phyloP scores from a whole-genome alignment of 2,888 invertebrate species.

The Pteria penguin region DNA sequence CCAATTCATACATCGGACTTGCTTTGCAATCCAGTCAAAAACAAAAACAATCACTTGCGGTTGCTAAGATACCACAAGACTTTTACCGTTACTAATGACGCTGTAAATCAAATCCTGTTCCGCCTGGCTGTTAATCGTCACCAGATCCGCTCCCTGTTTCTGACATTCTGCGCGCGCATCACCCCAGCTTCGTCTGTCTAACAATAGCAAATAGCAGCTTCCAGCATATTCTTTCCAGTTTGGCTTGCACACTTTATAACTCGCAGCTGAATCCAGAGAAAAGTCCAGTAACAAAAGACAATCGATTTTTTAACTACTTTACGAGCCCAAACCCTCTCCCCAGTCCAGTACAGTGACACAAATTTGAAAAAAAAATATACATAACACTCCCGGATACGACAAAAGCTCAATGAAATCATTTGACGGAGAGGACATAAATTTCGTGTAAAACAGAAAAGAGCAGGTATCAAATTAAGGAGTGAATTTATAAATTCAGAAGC shows the following conservation, averaged over 20 bases:
- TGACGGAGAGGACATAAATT: too few relatives aligned
- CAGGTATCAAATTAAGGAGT: too few relatives aligned
- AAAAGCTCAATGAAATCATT: too few relatives aligned
- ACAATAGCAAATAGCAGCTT: slow-evolving; percentile 62
- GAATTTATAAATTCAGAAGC: too few relatives aligned
- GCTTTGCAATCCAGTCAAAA: too few relatives aligned
- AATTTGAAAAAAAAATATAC: too few relatives aligned
- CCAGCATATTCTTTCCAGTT: slow-evolving; percentile 61
- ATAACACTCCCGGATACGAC: too few relatives aligned
- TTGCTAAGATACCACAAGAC: neutral
- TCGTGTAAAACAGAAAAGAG: too few relatives aligned
- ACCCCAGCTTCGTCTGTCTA: slow-evolving; percentile 53
- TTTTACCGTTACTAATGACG: slow-evolving; percentile 41
- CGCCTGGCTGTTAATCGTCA: slow-evolving; percentile 59
- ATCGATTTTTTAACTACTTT: neutral
- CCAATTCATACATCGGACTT: too few relatives aligned
- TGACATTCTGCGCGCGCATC: slow-evolving; percentile 59
- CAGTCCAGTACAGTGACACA: too few relatives aligned
- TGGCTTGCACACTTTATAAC: slow-evolving; percentile 57
- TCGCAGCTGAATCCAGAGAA: slow-evolving; percentile 4
- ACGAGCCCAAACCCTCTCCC: too few relatives aligned
- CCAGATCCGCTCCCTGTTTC: slow-evolving; percentile 57
- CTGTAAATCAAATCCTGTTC: slow-evolving; percentile 67
- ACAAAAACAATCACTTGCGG: too few relatives aligned
- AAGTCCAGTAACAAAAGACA: neutral